Base-by-base conservation (phyloP, 2,113 vertebrate species). In the Tonatia bakeri region DNA sequence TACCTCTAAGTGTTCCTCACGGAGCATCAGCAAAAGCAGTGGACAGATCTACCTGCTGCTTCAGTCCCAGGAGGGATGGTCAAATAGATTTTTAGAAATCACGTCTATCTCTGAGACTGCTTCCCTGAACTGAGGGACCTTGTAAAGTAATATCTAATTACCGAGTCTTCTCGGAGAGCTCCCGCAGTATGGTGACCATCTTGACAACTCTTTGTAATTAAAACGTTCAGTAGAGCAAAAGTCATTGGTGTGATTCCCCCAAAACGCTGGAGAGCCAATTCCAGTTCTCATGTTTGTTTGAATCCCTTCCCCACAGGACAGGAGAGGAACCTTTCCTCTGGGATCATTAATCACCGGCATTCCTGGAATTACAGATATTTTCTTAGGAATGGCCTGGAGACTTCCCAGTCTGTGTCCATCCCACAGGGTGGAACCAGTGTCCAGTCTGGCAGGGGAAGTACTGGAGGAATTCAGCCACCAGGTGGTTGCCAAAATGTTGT, bases 221-320 rank as follows among this genome's bases (percentile, higher is more conserved):
- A 84, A 79, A 89, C 7, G 52, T 69, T 26, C 19, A 87, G 15
- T 31, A 43, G 69, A 88, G 90, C 75, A 54, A 26, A 26, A 47
- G 70, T 59, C 52, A 31, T 64, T 93, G 94, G 26, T 40, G 8
- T 45, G 3, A 52, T 0, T 0, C 15, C 45, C 19, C 54, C 3
- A 11, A 81, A 89, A 56, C 82, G 28, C 47, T 76, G 5, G 76
- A 77, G 31, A 90, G n/a, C 26, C 54, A 59, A 54, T 50, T 28
- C 67, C 84, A 69, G 14, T 61, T 91, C 79, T 95, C 75, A 33
- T 28, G 75, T 82, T 81, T 4, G 7, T 47, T 52, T 59, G 24
- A 80, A 40, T 85, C 90, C 89, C 86, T 96, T 90, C 77, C 31
- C 75, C n/a, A 40, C 40, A 96, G 87, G 79, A 92, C 50, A 24